phyloP scores from a whole-genome alignment of 2,113 vertebrate species.

The Podilymbus podiceps region DNA sequence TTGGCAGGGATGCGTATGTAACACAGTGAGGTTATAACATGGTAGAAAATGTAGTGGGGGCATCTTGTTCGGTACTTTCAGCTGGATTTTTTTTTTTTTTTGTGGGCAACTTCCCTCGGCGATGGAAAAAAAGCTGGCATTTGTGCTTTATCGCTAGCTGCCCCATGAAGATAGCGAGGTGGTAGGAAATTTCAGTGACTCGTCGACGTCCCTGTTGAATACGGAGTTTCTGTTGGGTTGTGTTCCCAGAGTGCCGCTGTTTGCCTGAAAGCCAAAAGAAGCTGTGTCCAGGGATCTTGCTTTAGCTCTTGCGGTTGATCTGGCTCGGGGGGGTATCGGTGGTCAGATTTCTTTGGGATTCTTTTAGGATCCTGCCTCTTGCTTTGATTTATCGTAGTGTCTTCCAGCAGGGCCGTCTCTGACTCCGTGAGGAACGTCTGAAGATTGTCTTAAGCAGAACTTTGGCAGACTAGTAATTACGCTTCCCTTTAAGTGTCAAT shows the following conservation, averaged over 20 bases:
- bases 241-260: not conserved
- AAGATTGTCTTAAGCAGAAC: not conserved
- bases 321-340: not conserved
- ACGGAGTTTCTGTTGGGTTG: not conserved
- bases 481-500: not conserved
- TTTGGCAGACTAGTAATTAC: not conserved
- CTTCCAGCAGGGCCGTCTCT: not conserved
- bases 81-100: not conserved
- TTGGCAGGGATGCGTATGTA: not conserved
- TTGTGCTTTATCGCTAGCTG: not conserved
- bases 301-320: not conserved
- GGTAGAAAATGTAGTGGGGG: not conserved
- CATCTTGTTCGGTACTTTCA: not conserved
- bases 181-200: not conserved
- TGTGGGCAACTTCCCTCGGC: not conserved
- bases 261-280: not conserved
- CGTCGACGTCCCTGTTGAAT: not conserved
- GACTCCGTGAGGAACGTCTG: not conserved
- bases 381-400: not conserved
- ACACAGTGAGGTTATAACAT: rapidly evolving
- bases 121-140: not conserved
- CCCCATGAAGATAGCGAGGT: rapidly evolving
- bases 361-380: not conserved
- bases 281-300: not conserved
- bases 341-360: not conserved